phyloP scores from a whole-genome alignment of 1,140 invertebrate species.

The Diabrotica undecimpunctata region DNA sequence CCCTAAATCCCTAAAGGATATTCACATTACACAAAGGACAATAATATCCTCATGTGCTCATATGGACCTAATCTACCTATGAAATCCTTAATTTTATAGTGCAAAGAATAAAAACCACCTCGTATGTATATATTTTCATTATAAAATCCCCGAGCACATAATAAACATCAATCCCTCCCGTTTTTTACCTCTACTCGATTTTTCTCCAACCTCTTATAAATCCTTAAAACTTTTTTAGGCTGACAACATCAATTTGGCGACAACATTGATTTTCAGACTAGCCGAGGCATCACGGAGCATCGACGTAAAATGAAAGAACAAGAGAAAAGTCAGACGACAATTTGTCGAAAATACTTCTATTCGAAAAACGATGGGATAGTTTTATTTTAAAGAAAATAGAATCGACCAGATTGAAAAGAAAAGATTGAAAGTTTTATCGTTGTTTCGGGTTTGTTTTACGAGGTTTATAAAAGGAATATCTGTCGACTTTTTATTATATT shows the following conservation, averaged over 20 bases:
- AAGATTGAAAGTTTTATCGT: too few relatives aligned
- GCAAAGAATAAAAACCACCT: too few relatives aligned
- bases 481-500: too few relatives aligned
- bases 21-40: too few relatives aligned
- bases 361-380: neutral
- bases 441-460: too few relatives aligned
- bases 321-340: neutral
- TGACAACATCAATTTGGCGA: neutral
- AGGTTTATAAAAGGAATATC: too few relatives aligned
- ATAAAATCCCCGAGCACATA: neutral
- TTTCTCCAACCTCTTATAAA: neutral
- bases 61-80: too few relatives aligned
- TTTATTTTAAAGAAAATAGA: constrained; percentile 1
- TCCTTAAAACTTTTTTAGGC: constrained; percentile 1
- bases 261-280: constrained; percentile 2
- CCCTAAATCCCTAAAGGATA: too few relatives aligned
- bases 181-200: neutral
- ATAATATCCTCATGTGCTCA: too few relatives aligned
- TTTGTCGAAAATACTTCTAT: neutral
- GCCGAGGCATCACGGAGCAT: neutral
- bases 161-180: neutral
- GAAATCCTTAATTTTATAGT: too few relatives aligned
- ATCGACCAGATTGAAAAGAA: neutral
- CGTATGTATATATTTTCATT: too few relatives aligned
- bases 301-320: neutral